Conservation (phyloP, 2,797 vertebrate genomes). For the Sebastes taczanowskii region DNA sequence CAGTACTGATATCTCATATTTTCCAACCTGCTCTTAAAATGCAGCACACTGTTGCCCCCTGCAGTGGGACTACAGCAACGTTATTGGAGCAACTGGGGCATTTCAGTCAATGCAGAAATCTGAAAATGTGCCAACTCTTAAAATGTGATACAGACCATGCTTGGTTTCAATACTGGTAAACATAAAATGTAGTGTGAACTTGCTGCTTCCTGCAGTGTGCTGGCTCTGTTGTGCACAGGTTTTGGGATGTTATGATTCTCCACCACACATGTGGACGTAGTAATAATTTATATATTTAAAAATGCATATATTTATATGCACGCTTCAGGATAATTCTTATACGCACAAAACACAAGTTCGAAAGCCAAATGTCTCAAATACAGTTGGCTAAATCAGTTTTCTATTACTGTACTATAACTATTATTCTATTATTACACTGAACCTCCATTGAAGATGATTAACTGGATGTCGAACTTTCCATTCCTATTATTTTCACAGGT, state of each 20-base stretch:
- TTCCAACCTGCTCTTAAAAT: neutral
- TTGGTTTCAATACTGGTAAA: neutral
- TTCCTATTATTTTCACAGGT: conserved; percentile 75
- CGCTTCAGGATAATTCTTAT: neutral
- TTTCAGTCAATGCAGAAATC: neutral
- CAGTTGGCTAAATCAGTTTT: neutral
- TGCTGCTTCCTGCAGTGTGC: neutral
- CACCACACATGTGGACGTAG: neutral
- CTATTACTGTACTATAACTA: accelerated
- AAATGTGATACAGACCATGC: neutral
- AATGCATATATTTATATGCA: neutral
- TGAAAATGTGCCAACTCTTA: neutral
- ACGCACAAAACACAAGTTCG: neutral
- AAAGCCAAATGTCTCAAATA: neutral
- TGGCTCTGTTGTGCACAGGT: too few species aligned
- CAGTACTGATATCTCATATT: neutral
- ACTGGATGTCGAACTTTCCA: neutral
- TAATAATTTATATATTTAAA: neutral
- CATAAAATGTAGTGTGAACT: neutral
- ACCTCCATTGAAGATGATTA: neutral
- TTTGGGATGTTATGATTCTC: too few species aligned
- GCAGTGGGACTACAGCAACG: neutral
- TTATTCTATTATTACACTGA: neutral
- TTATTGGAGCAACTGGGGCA: too few species aligned
- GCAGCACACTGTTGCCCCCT: neutral